A percentile compares a stretch with the other conserved stretches of the same genome.
Evolutionary conservation across 2,888 invertebrate species (phyloP).

Genomic region (Sclerodermus sp.): DNA sequence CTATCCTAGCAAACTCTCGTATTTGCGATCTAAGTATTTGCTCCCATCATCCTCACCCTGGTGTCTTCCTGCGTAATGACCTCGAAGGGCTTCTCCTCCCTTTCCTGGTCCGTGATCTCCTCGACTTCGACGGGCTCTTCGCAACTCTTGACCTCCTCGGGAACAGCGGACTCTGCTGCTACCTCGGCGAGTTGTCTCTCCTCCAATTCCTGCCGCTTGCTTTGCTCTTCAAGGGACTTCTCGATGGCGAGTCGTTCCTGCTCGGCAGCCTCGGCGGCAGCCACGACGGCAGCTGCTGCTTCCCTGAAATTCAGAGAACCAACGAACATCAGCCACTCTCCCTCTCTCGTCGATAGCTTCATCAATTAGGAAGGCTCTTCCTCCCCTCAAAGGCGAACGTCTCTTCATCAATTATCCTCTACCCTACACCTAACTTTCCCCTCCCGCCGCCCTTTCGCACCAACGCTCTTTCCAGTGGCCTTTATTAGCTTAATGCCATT

Average conservation of each 20-base stretch:
- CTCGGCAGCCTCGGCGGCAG: constrained; percentile 34
- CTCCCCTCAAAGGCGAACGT: too few relatives aligned
- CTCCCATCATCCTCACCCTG: constrained; percentile 30
- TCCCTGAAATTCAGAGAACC: constrained; percentile 1
- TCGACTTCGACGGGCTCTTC: constrained; percentile 28
- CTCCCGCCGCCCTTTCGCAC: too few relatives aligned
- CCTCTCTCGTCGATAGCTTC: too few relatives aligned
- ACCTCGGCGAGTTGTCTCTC: constrained; percentile 65
- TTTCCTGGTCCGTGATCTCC: constrained; percentile 41
- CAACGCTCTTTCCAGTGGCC: too few relatives aligned
- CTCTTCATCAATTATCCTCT: too few relatives aligned
- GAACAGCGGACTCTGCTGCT: constrained; percentile 22
- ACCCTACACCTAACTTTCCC: too few relatives aligned
- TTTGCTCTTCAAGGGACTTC: constrained; percentile 61
- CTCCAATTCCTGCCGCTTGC: constrained; percentile 65
- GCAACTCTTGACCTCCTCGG: constrained; percentile 27
- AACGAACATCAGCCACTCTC: neutral
- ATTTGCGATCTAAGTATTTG: too few relatives aligned
- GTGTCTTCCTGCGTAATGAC: constrained; percentile 45
- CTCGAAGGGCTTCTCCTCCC: constrained; percentile 45
- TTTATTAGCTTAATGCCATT: too few relatives aligned
- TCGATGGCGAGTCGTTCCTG: constrained; percentile 60
- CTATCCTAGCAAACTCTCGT: too few relatives aligned
- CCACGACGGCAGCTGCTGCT: constrained; percentile 7
- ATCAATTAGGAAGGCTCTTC: too few relatives aligned